Evolutionary conservation across 1,140 invertebrate species (phyloP).

Genomic region (Neodiprion lecontei): DNA sequence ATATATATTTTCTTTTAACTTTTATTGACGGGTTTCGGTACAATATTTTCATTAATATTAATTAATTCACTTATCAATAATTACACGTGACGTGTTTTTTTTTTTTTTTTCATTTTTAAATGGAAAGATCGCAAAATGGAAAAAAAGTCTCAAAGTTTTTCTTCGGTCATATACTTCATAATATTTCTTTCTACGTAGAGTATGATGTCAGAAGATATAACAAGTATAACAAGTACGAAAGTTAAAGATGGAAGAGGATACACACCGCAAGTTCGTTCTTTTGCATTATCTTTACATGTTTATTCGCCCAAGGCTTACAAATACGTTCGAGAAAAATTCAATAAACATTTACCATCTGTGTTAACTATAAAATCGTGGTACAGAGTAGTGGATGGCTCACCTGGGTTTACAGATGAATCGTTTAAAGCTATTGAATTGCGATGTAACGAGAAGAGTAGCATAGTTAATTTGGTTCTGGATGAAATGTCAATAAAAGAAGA

Average conservation of each 20-base stretch:
- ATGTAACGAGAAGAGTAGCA: constrained; percentile 9
- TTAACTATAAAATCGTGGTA: constrained; percentile 40
- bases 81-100: too few relatives aligned
- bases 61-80: too few relatives aligned
- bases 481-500: constrained; percentile 29
- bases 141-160: too few relatives aligned
- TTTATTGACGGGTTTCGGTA: too few relatives aligned
- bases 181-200: too few relatives aligned
- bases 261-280: constrained; percentile 22
- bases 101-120: too few relatives aligned
- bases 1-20: too few relatives aligned
- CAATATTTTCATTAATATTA: too few relatives aligned
- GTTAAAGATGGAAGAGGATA: neutral
- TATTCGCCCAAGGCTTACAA: constrained; percentile 40
- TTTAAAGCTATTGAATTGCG: constrained; percentile 31
- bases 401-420: constrained; percentile 37
- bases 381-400: constrained; percentile 31
- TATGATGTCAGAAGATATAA: too few relatives aligned
- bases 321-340: constrained; percentile 39
- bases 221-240: too few relatives aligned
- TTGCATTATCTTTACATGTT: constrained; percentile 42
- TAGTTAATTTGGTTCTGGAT: constrained; percentile 26
- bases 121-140: too few relatives aligned
- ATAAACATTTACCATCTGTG: constrained; percentile 39
- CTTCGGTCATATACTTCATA: too few relatives aligned